A percentile compares a stretch with the other conserved stretches of the same genome.
These are phyloP conservation scores for Ptychochromis oligacanthus DNA, from an alignment of 2,113 vertebrate species.

Conservation along the genomic window DNA sequence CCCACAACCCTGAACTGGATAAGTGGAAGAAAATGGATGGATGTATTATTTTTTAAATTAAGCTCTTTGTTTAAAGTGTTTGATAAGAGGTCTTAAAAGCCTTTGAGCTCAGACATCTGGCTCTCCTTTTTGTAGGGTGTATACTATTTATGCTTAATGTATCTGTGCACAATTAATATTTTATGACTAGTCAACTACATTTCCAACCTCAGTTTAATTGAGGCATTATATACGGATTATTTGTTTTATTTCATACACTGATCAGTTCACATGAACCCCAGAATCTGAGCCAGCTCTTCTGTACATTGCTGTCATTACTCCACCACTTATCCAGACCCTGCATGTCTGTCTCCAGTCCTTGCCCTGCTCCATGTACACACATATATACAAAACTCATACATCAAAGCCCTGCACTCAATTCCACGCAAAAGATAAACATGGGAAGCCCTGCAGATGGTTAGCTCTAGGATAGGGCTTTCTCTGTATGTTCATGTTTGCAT, in stretches of 20 bases:
- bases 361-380: constrained; percentile 45
- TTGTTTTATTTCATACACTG: constrained; percentile 9
- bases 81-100: neutral
- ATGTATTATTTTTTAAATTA: constrained; percentile 6
- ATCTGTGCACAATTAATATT: neutral
- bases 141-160: neutral
- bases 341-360: constrained; percentile 63
- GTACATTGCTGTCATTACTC: constrained; percentile 48
- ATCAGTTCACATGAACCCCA: constrained; percentile 23
- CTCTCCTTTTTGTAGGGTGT: neutral
- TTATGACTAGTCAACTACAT: neutral
- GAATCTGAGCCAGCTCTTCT: constrained; percentile 46
- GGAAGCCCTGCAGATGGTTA: constrained; percentile 58
- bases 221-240: neutral
- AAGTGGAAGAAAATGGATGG: neutral
- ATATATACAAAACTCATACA: constrained; percentile 60
- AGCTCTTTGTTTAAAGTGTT: constrained; percentile 12
- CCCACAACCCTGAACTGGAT: neutral
- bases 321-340: constrained; percentile 35
- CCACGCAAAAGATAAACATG: constrained; percentile 60
- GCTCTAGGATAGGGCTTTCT: constrained; percentile 46
- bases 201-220: constrained; percentile 1
- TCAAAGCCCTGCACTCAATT: constrained; percentile 62
- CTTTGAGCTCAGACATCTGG: neutral
- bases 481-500: constrained; percentile 53